A percentile compares a stretch with the other conserved stretches of the same genome.
phyloP scores from a whole-genome alignment of 1,140 invertebrate species.

The Pseudomyrmex concolor region DNA sequence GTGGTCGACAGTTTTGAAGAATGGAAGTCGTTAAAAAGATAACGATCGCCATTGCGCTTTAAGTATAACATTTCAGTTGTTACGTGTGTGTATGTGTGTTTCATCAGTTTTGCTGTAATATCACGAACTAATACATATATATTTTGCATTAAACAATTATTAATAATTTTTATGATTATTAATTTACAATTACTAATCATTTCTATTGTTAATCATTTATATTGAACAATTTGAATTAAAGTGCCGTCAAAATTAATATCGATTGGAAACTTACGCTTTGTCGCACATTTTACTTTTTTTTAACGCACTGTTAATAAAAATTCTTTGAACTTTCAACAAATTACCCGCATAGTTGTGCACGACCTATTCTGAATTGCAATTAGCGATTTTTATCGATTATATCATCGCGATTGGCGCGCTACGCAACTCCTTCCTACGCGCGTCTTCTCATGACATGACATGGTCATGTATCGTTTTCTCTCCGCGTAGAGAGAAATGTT shows the following conservation, averaged over 20 bases:
- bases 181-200: no score
- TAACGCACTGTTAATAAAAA: conserved; percentile 1
- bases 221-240: no score
- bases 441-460: neutral
- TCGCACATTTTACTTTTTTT: no score
- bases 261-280: neutral
- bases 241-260: neutral
- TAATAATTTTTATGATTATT: no score
- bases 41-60: neutral
- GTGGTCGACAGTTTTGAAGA: conserved; percentile 10
- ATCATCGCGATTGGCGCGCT: conserved; percentile 18
- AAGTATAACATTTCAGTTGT: neutral
- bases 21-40: conserved; percentile 19
- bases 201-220: no score
- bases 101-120: no score
- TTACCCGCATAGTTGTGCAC: neutral
- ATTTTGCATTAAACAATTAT: no score
- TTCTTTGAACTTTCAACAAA: neutral
- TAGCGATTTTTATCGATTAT: conserved; percentile 23
- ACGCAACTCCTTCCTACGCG: neutral
- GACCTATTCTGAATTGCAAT: conserved; percentile 7
- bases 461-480: neutral
- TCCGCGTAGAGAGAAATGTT: neutral
- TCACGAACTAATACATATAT: no score
- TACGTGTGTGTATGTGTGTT: neutral